phyloP scores from a whole-genome alignment of 2,797 vertebrate species.

The Halcyon chelicuti region DNA sequence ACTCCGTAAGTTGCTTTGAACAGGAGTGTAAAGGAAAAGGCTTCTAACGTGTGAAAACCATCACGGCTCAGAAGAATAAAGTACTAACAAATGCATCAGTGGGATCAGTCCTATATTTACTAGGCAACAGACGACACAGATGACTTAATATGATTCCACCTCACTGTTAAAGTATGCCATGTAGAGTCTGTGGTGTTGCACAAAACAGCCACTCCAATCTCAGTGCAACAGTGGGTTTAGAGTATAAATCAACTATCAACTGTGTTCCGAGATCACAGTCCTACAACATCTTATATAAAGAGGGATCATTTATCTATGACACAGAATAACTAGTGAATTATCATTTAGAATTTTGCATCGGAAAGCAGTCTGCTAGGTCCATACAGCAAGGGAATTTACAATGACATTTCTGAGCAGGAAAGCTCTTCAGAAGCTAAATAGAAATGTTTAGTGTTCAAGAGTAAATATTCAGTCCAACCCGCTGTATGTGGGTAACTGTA shows the following conservation, averaged over 20 bases:
- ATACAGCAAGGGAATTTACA: not conserved
- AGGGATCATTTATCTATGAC: not conserved
- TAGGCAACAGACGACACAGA: not conserved
- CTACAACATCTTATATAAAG: not conserved
- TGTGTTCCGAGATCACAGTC: not conserved
- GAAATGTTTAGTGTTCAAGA: not conserved
- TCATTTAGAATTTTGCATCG: not conserved
- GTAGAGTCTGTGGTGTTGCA: not conserved
- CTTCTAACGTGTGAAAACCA: not conserved
- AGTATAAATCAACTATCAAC: not conserved
- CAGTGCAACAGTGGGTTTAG: not conserved
- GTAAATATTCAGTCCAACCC: not conserved
- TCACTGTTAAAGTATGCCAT: not conserved
- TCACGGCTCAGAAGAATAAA: not conserved
- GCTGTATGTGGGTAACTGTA: not conserved
- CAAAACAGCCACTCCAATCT: not conserved
- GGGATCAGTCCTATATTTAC: not conserved
- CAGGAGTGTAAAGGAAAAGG: not conserved
- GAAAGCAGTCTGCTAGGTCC: not conserved
- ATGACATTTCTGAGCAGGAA: not conserved
- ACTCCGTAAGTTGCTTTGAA: not conserved
- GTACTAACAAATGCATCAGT: not conserved
- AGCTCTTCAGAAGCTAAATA: not conserved
- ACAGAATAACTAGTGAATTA: not conserved
- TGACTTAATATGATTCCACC: not conserved